phyloP scores from a whole-genome alignment of 1,140 invertebrate genomes.

The Lepidurus couesii region DNA sequence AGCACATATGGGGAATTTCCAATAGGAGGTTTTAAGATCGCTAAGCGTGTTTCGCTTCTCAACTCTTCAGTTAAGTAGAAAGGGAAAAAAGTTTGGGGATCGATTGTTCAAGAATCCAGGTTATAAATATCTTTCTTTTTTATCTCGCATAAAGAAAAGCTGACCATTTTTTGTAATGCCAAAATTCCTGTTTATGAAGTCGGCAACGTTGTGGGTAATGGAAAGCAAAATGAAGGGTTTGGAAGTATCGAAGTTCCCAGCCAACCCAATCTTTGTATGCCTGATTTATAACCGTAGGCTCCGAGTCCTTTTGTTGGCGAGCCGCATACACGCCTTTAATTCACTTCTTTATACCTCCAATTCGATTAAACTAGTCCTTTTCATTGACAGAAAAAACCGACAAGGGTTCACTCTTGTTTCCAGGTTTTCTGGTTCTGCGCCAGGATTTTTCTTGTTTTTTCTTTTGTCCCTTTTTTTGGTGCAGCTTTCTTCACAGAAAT shows the following conservation, averaged over 20 bases:
- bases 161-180: background rate
- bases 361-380: background rate
- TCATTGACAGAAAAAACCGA: background rate
- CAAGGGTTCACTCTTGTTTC: background rate
- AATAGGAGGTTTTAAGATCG: conserved; percentile 13
- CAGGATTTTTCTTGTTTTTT: background rate
- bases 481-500: background rate
- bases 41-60: conserved; percentile 8
- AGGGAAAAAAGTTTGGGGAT: background rate
- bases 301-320: background rate
- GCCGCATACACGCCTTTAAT: conserved; percentile 8
- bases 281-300: background rate
- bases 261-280: background rate
- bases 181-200: background rate
- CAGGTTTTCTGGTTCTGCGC: conserved; percentile 6
- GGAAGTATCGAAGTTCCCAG: background rate
- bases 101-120: background rate
- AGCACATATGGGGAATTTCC: conserved; percentile 3
- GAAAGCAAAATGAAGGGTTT: background rate
- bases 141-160: background rate
- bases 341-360: background rate
- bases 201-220: background rate
- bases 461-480: background rate
- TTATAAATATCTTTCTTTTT: background rate
- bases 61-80: background rate